A percentile compares a stretch with the other conserved stretches of the same genome.
These are phyloP conservation scores for Balearica regulorum DNA, from an alignment of 2,797 vertebrate genomes.

Conservation along the genomic window DNA sequence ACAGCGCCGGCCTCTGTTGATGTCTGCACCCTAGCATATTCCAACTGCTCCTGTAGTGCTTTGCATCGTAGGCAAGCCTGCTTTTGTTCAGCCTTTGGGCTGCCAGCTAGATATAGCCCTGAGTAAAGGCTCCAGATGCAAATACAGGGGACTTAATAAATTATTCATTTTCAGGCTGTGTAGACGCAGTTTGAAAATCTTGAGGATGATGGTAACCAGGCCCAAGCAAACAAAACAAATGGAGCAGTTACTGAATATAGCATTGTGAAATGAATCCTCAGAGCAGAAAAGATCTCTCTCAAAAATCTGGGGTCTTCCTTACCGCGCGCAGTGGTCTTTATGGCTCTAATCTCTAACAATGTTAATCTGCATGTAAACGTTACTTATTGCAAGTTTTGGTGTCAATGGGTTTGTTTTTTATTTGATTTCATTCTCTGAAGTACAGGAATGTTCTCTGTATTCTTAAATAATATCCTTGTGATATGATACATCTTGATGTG, in stretches of 20 bases:
- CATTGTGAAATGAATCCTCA: neutral
- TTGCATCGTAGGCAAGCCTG: neutral
- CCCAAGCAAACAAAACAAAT: neutral
- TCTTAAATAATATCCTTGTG: neutral
- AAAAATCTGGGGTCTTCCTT: neutral
- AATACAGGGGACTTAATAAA: constrained; percentile 2
- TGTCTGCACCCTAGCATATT: neutral
- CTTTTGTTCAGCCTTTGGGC: neutral
- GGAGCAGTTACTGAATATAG: neutral
- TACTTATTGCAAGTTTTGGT: neutral
- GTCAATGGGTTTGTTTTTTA: neutral
- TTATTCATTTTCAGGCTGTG: neutral
- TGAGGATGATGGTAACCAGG: neutral
- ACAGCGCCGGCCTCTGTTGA: accelerated
- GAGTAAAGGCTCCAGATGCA: constrained; percentile 31
- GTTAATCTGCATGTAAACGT: neutral
- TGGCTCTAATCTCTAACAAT: neutral
- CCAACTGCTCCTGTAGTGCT: neutral
- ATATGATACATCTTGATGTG: neutral
- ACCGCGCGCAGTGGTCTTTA: neutral
- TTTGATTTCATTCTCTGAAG: neutral
- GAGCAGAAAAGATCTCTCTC: neutral
- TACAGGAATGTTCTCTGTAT: neutral
- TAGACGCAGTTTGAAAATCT: neutral
- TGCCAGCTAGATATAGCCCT: neutral